phyloP scores from a whole-genome alignment of 2,113 vertebrate species.

The Melanerpes formicivorus region DNA sequence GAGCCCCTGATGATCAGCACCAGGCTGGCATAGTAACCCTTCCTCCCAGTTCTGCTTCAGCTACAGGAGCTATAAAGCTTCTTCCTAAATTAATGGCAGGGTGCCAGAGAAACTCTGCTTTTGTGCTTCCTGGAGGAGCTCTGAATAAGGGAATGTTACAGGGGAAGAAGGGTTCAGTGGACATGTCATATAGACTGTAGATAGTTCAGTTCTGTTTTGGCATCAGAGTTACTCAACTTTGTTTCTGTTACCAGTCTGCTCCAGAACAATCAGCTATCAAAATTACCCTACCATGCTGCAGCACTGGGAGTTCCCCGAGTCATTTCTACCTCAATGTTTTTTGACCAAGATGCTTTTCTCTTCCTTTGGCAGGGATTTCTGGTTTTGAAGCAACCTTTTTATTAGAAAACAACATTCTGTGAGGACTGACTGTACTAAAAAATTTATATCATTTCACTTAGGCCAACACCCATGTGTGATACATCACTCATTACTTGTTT shows the following conservation, averaged over 20 bases:
- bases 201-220: neutral
- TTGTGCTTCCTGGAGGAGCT: neutral
- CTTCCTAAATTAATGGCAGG: neutral
- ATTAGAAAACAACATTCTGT: conserved; percentile 18
- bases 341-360: conserved; percentile 3
- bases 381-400: neutral
- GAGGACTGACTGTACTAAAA: neutral
- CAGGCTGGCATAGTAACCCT: neutral
- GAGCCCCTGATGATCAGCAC: neutral
- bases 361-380: neutral
- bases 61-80: neutral
- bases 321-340: conserved; percentile 29
- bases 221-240: neutral
- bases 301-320: neutral
- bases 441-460: neutral
- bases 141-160: neutral
- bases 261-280: neutral
- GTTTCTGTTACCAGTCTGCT: neutral
- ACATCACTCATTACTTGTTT: neutral
- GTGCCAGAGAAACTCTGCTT: neutral
- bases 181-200: neutral
- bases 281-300: neutral
- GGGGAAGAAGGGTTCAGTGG: neutral
- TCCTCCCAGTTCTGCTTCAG: neutral
- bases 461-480: fast-evolving